phyloP scores from a whole-genome alignment of 2,888 invertebrate species.

The Subacronicta megacephala region DNA sequence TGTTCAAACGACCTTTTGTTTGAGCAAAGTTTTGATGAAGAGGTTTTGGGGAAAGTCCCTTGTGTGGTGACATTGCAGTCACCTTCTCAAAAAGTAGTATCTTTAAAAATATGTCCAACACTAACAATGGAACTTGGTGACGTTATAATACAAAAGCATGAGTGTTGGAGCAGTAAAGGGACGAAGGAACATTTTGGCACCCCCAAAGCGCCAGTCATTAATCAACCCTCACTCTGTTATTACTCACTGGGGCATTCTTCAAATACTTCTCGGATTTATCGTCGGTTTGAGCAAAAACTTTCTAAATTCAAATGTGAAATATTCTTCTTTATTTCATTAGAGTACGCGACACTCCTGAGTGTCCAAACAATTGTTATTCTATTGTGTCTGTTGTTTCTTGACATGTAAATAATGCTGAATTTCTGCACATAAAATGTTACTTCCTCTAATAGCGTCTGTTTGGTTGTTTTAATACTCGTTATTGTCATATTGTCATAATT shows the following conservation, averaged over 20 bases:
- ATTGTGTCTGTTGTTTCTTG: too few species aligned
- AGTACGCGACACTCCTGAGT: too few species aligned
- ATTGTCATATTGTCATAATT: too few species aligned
- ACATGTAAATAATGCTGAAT: too few species aligned
- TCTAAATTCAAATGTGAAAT: constrained; percentile 51
- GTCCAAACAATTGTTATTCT: too few species aligned
- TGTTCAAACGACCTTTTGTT: constrained; percentile 7
- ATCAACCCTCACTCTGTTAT: constrained; percentile 59
- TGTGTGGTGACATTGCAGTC: neutral
- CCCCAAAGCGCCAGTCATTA: constrained; percentile 54
- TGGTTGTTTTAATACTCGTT: neutral
- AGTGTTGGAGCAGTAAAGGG: constrained; percentile 47
- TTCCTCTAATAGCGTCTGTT: constrained; percentile 5
- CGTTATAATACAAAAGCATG: constrained; percentile 44
- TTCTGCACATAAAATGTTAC: constrained; percentile 15
- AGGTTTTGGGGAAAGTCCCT: neutral
- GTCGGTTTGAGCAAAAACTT: constrained; percentile 37
- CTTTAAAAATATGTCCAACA: constrained; percentile 18
- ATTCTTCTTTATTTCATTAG: constrained; percentile 36
- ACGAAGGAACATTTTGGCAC: constrained; percentile 53
- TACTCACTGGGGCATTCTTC: constrained; percentile 54
- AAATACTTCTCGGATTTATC: constrained; percentile 51
- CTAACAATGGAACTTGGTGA: constrained; percentile 45
- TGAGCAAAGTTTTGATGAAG: constrained; percentile 19
- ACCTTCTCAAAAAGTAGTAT: constrained; percentile 7